phyloP scores from a whole-genome alignment of 2,888 invertebrate genomes.

The Sisyra terminalis region DNA sequence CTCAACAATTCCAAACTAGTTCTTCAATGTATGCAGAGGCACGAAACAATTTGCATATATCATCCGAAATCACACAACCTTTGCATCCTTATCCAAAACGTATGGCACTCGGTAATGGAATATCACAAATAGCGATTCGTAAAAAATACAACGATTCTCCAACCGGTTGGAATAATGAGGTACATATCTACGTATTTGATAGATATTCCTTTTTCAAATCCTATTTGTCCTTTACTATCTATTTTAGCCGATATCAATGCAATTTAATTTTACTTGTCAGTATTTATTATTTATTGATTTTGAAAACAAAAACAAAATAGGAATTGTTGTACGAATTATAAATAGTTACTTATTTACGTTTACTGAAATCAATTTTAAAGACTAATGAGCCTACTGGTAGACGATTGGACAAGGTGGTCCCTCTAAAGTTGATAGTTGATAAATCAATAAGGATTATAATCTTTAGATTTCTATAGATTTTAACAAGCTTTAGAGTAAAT shows the following conservation, averaged over 20 bases:
- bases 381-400: too few species aligned
- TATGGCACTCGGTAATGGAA: constrained; percentile 8
- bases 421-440: too few species aligned
- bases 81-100: constrained; percentile 3
- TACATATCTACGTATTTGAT: too few species aligned
- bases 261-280: not conserved
- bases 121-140: constrained; percentile 24
- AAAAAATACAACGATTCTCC: constrained; percentile 19
- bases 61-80: not conserved
- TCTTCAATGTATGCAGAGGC: not conserved
- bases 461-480: too few species aligned
- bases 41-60: not conserved
- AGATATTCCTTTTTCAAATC: too few species aligned
- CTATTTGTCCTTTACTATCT: not conserved
- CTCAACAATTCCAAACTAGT: not conserved
- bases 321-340: too few species aligned
- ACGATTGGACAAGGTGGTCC: too few species aligned
- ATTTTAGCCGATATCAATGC: not conserved
- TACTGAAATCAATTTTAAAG: too few species aligned
- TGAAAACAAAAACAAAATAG: not conserved
- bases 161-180: constrained; percentile 16
- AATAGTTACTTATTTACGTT: too few species aligned
- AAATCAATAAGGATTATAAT: too few species aligned
- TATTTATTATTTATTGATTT: not conserved
- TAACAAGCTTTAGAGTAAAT: too few species aligned